Evolutionary conservation across 2,113 vertebrate species (phyloP).

Genomic region (Eleginops maclovinus): DNA sequence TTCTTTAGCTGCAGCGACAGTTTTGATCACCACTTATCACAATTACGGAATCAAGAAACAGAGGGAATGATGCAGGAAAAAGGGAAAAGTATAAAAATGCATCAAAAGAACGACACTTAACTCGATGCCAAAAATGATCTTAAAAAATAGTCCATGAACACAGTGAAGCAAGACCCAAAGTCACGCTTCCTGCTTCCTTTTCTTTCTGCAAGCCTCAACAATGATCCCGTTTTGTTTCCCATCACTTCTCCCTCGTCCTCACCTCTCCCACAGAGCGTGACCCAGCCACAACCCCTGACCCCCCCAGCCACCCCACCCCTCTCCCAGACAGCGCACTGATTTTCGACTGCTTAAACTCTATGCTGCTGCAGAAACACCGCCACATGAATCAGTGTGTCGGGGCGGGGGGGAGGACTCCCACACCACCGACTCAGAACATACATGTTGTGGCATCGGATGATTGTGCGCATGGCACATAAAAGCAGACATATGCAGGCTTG

Average conservation of each 20-base stretch:
- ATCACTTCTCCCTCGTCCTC: constrained; percentile 23
- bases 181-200: constrained; percentile 44
- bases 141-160: neutral
- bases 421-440: neutral
- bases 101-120: no score
- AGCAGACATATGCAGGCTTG: neutral
- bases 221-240: constrained; percentile 22
- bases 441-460: constrained; percentile 9
- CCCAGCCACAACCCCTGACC: constrained; percentile 80
- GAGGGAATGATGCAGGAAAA: no score
- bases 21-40: no score
- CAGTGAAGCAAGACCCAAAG: constrained; percentile 39
- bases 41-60: no score
- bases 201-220: constrained; percentile 18
- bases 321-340: constrained; percentile 60
- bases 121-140: no score
- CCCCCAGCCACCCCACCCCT: constrained; percentile 21
- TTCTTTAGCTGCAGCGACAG: no score
- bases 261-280: constrained; percentile 73
- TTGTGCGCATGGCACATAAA: neutral
- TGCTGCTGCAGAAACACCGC: constrained; percentile 21
- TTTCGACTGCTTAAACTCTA: constrained; percentile 50
- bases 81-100: no score
- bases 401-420: neutral
- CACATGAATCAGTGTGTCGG: constrained; percentile 33